A percentile compares a stretch with the other conserved stretches of the same genome.
Evolutionary conservation across 2,113 vertebrate species (phyloP).

Genomic region (Pan troglodytes): NHGRI_mPanTro3-v2.1_pri NC_072398.2:149663501-149664000

Average conservation of each 20-base stretch:
- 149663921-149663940: background rate
- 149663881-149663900: background rate
- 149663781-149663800: background rate
- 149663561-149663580: background rate
- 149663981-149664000: background rate
- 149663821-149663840: background rate
- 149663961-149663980: background rate
- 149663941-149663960: background rate
- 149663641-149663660: too few species aligned
- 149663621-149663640: background rate
- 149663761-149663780: background rate
- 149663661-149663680: background rate
- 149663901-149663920: background rate
- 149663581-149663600: background rate
- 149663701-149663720: conserved; percentile 11
- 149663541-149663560: background rate
- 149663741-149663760: background rate
- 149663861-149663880: background rate
- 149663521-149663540: background rate
- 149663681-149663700: background rate
- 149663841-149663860: background rate
- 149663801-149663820: background rate
- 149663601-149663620: background rate
- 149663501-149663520: background rate
- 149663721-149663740: background rate